These are phyloP conservation scores for Cryptocheilus praepositus DNA, from an alignment of 2,888 invertebrate species.

Conservation along the genomic window DNA sequence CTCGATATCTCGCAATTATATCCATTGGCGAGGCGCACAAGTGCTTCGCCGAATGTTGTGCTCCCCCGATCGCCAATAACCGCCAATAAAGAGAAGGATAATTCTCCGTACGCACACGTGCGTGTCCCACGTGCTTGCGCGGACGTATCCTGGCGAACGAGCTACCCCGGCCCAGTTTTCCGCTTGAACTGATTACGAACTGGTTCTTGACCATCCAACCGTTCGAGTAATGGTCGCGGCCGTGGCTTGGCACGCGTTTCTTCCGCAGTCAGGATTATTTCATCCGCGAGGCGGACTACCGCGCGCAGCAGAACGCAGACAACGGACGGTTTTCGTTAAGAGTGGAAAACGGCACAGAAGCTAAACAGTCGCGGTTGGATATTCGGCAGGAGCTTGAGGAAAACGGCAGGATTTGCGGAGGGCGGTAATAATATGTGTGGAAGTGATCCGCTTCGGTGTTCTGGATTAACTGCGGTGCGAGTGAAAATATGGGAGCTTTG, in stretches of 20 bases:
- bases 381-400: neutral
- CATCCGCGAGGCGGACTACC: slow-evolving; percentile 20
- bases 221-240: slow-evolving; percentile 62
- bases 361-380: too few species aligned
- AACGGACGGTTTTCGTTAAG: neutral
- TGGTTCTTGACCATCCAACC: slow-evolving; percentile 71
- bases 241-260: slow-evolving; percentile 50
- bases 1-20: slow-evolving; percentile 49
- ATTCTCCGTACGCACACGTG: slow-evolving; percentile 28
- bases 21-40: slow-evolving; percentile 11
- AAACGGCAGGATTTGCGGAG: neutral
- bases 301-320: slow-evolving; percentile 42
- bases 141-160: slow-evolving; percentile 5
- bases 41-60: neutral
- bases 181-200: slow-evolving; percentile 69
- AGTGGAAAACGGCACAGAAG: neutral
- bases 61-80: neutral
- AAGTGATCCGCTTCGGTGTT: too few species aligned
- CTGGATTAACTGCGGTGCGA: too few species aligned
- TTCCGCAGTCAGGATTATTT: slow-evolving; percentile 45
- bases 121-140: slow-evolving; percentile 42
- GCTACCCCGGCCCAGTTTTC: slow-evolving; percentile 59
- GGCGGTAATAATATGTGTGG: too few species aligned
- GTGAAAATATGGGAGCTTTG: too few species aligned
- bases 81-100: slow-evolving; percentile 5